Conservation (phyloP, 2,888 invertebrate species). For the Drosophila paramelanica region DNA sequence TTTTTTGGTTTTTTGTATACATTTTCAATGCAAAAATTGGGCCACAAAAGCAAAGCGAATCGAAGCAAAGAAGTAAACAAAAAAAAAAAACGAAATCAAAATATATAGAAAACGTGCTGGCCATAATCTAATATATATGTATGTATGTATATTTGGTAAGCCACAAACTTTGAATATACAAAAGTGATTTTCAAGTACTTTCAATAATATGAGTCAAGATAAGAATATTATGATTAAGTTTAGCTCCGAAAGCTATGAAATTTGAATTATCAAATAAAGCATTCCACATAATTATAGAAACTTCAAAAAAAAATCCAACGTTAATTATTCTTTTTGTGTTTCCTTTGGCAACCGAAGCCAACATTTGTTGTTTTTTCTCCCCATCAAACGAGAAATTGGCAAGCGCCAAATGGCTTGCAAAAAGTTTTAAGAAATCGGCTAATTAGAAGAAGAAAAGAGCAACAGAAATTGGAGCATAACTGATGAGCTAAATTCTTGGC, state of each 20-base stretch:
- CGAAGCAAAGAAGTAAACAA: constrained; percentile 32
- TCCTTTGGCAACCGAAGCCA: constrained; percentile 30
- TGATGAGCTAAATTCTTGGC: constrained; percentile 38
- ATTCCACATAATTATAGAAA: not conserved
- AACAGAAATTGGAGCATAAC: constrained; percentile 54
- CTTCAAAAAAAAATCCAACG: constrained; percentile 3
- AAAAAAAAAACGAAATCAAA: constrained; percentile 13
- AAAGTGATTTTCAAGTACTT: not conserved
- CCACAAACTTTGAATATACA: not conserved
- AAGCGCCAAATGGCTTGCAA: constrained; percentile 34
- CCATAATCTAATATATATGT: constrained; percentile 10
- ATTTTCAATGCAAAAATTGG: constrained; percentile 61
- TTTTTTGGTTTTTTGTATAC: no score
- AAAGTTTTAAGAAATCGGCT: constrained; percentile 40
- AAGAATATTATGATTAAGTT: not conserved
- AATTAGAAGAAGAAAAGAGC: constrained; percentile 30
- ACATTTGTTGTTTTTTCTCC: not conserved
- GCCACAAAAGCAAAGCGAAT: constrained; percentile 53
- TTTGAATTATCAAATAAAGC: not conserved
- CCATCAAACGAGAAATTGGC: constrained; percentile 37
- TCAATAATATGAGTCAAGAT: not conserved
- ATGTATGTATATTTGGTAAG: not conserved
- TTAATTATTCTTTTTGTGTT: constrained; percentile 3
- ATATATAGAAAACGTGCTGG: constrained; percentile 17
- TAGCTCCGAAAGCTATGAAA: not conserved